Evolutionary conservation across 2,797 vertebrate genomes (phyloP), one percentile per base, ranked within the genome.

Genomic region (Lithobates pipiens): DNA sequence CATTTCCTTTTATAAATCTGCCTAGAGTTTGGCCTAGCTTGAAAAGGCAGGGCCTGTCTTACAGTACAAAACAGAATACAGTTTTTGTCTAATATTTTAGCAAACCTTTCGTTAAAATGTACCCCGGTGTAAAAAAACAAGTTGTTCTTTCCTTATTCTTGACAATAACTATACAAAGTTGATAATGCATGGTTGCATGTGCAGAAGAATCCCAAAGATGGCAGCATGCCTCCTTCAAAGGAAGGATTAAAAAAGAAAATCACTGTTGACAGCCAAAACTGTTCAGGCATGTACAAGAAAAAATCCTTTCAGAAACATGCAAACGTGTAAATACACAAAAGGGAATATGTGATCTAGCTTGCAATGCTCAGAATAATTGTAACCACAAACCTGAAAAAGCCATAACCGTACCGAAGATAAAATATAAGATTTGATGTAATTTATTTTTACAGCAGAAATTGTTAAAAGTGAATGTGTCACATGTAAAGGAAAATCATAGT

Each of bases 141-240:
- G 44, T 54, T 16, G 4, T 54, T 1, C 15, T 54, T 54, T 54
- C 16, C 15, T 6, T 54, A 6, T 54, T 54, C 50, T 18, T 18
- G 50, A 54, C 18, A 54, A 54, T 54, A 54, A 16, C 7, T 65
- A 21, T 10, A 65, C 9, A 4, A 65, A 1, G 61, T 21, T 39
- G 34, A 68, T 44, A 27, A 44, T 8, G 27, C 11, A 69, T 34
- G 34, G 15, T 29, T 84, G 83, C 68, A 84, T 84, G 29, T 78
- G 21, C 50, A 78, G 6, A 39, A 44, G 18, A 44, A 72, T 84
- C 83, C 83, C 67, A 78, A 67, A 84, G 83, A 84, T 78, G 83
- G 83, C 83, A 84, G 83, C 50, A 84, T 84, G 76, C 36, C 75
- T 44, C 83, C 65, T 84, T 78, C 68, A 32, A 71, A 46, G 27